These are phyloP conservation scores for Stictocephala bisonia DNA, from an alignment of 2,888 invertebrate species.

Conservation along the genomic window DNA sequence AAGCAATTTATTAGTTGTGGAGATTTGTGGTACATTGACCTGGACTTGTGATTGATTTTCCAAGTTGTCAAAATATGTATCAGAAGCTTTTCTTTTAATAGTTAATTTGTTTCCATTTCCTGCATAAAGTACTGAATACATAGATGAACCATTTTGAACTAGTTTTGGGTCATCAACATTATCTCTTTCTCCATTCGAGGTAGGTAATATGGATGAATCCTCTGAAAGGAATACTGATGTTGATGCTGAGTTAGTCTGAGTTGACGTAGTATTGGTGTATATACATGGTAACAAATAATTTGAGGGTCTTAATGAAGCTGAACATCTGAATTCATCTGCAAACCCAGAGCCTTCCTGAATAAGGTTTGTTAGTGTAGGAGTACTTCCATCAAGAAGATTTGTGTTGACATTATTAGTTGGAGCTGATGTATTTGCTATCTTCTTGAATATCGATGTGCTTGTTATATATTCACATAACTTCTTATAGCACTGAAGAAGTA, in stretches of 20 bases:
- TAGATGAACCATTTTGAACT: constrained; percentile 66
- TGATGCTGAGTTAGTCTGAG: constrained; percentile 65
- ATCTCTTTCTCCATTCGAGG: constrained; percentile 63
- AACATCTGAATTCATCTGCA: constrained; percentile 78
- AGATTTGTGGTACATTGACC: too few species aligned
- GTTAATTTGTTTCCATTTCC: constrained; percentile 86
- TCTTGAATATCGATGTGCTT: constrained; percentile 77
- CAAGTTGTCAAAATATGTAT: constrained; percentile 7
- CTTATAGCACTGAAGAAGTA: constrained; percentile 88
- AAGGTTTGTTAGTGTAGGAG: constrained; percentile 75
- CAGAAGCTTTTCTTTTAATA: constrained; percentile 77
- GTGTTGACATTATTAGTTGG: constrained; percentile 57
- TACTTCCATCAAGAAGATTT: constrained; percentile 65
- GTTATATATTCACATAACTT: constrained; percentile 87
- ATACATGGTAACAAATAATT: constrained; percentile 81
- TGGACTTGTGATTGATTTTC: background rate
- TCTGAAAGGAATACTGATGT: constrained; percentile 53
- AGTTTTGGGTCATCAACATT: constrained; percentile 64
- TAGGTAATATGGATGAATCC: constrained; percentile 57
- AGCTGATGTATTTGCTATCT: constrained; percentile 66
- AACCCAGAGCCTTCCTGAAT: constrained; percentile 85
- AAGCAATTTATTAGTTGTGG: too few species aligned
- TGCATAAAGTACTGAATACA: constrained; percentile 84
- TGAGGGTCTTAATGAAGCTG: constrained; percentile 73
- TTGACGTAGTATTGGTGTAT: constrained; percentile 73